Evolutionary conservation across 1,140 invertebrate genomes (phyloP), one percentile per base, ranked within the genome.

Genomic region (Coboldia fuscipes): DNA sequence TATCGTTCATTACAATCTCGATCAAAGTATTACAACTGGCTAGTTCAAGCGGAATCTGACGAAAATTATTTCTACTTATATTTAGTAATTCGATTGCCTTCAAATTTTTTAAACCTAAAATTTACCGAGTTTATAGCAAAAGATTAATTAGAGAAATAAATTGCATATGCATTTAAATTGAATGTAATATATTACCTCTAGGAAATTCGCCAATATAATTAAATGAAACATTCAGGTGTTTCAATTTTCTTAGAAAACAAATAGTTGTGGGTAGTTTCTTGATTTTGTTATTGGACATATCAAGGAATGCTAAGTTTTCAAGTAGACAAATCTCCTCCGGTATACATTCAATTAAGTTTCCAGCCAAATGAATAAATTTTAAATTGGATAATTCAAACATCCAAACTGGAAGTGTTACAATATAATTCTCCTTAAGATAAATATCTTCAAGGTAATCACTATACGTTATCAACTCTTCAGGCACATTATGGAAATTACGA

Each of bases 391-490:
- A 46, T 34, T 51, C 48, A 2, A 54, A 38, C 37, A 54, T 30
- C 51, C 51, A 54, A 28, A 49, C 44, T 26, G 51, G 51, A 38
- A 54, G 50, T 6, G 45, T 42, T 5, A 47, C 44, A n/a, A 54
- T 53, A 26, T 43, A 54, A 37, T 54, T 54, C 38, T 54, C 51
- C 35, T 54, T 54, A 6, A 54, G 41, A 27, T 52, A 47, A 10
- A 48, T 41, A 37, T 54, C 51, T 33, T 54, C 51, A 9, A 31
- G 10, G 12, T 48, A 39, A 13, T 54, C 51, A 34, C 50, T 50
- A 26, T 53, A 51, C 0, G 51, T 39, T 13, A 47, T 48, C 14
- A 54, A 33, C 17, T 51, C 49, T 45, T 51, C 48, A 13, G 51
- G 51, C 14, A 54, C 46, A 41, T 53, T 46, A 30, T 46, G 50